A percentile compares a stretch with the other conserved stretches of the same genome.
Conservation (phyloP, 2,888 invertebrate genomes). For the Tachystola acroxantha region DNA sequence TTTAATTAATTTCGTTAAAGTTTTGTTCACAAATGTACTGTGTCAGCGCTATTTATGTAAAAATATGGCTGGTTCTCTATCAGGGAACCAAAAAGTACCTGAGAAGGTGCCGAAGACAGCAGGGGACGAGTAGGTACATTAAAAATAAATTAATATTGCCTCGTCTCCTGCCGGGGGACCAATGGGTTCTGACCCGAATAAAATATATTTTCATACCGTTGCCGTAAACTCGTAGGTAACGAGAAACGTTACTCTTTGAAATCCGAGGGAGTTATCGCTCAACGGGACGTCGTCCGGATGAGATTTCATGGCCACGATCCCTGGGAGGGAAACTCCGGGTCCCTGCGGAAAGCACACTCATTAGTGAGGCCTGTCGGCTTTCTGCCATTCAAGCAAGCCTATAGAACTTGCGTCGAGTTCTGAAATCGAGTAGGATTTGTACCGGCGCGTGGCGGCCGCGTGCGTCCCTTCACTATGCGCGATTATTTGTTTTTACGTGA, state of each 20-base stretch:
- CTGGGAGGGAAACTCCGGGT: neutral
- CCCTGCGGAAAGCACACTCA: neutral
- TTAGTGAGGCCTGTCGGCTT: conserved; percentile 3
- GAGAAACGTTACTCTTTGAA: neutral
- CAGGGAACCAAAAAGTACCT: too few species aligned
- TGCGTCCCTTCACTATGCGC: conserved; percentile 10
- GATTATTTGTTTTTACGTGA: conserved; percentile 66
- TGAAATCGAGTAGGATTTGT: conserved; percentile 8
- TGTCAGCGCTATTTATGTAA: too few species aligned
- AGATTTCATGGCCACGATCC: neutral
- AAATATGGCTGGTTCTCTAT: too few species aligned
- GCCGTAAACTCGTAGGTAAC: too few species aligned
- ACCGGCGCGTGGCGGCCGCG: conserved; percentile 21
- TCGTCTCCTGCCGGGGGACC: too few species aligned
- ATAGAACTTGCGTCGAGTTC: conserved; percentile 1
- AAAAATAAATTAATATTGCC: too few species aligned
- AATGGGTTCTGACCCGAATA: too few species aligned
- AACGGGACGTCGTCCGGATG: neutral
- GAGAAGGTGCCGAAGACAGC: too few species aligned
- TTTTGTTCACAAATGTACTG: too few species aligned
- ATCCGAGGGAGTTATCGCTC: neutral
- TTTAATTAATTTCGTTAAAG: too few species aligned
- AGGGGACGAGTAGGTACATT: too few species aligned
- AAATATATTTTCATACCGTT: too few species aligned
- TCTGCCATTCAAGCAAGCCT: neutral